These are phyloP conservation scores for Thermophis baileyi DNA, from an alignment of 2,113 vertebrate species.

Conservation along the genomic window DNA sequence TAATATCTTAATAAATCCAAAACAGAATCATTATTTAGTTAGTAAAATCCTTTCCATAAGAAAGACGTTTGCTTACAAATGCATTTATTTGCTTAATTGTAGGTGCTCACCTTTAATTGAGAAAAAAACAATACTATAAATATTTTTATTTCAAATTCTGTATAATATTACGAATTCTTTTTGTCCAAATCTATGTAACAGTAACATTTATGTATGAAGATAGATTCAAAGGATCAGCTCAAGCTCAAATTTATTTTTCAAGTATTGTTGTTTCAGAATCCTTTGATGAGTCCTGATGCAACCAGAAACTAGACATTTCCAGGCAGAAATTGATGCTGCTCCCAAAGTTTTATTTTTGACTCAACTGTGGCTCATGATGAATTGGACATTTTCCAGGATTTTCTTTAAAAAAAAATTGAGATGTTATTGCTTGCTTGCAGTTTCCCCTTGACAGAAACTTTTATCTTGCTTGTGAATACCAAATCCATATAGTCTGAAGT, in stretches of 20 bases:
- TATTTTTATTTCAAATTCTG: not conserved
- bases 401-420: not conserved
- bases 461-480: not conserved
- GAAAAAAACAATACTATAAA: not conserved
- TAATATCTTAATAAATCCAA: not conserved
- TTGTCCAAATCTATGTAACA: not conserved
- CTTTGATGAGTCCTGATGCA: not conserved
- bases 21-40: not conserved
- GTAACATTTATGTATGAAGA: not conserved
- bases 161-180: not conserved
- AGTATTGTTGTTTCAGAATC: not conserved
- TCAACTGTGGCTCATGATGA: not conserved
- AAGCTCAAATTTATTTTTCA: not conserved
- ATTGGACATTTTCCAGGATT: not conserved
- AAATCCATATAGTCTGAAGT: not conserved
- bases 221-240: not conserved
- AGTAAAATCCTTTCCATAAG: not conserved
- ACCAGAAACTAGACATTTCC: not conserved
- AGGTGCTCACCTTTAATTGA: not conserved
- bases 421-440: not conserved
- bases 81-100: not conserved
- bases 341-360: not conserved
- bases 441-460: not conserved
- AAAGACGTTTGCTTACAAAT: not conserved
- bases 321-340: not conserved